Percentiles rank a stretch among this genome's conserved stretches.
phyloP scores from a whole-genome alignment of 2,888 invertebrate species.

The Ornithoptera alexandrae region DNA sequence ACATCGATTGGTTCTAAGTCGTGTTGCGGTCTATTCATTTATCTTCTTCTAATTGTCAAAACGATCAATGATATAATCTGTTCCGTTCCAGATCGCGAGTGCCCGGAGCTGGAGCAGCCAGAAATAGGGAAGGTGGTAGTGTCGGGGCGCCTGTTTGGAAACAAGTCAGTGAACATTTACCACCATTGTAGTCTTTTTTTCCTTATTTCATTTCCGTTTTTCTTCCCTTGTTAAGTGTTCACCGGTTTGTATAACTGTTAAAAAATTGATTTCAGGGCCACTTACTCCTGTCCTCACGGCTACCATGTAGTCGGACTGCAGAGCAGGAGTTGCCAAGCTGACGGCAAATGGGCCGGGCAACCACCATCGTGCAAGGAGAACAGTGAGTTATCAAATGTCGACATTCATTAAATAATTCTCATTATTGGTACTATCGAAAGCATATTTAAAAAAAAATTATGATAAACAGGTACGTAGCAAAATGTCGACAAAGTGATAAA shows the following conservation, averaged over 20 bases:
- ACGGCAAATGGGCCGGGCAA: conserved; percentile 93
- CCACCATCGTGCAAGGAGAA: conserved; percentile 93
- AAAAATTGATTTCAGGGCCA: conserved; percentile 74
- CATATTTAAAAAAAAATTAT: too few species aligned
- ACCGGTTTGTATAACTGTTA: too few species aligned
- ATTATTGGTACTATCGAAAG: too few species aligned
- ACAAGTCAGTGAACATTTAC: conserved; percentile 64
- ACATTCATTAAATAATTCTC: too few species aligned
- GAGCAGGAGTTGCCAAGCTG: conserved; percentile 93
- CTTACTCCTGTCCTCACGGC: conserved; percentile 92
- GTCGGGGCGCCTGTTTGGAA: conserved; percentile 89
- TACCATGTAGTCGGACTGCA: conserved; percentile 93
- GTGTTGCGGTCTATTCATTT: too few species aligned
- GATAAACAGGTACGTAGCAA: too few species aligned
- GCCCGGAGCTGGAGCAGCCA: conserved; percentile 88
- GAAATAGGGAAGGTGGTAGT: conserved; percentile 88
- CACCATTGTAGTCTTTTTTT: too few species aligned
- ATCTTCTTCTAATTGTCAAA: too few species aligned
- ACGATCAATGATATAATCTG: background rate
- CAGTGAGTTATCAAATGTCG: conserved; percentile 72
- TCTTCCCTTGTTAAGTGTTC: too few species aligned
- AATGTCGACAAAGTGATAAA: too few species aligned
- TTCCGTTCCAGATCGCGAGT: conserved; percentile 86
- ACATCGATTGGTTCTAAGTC: too few species aligned
- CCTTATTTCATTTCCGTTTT: too few species aligned